These are phyloP conservation scores for Eledone cirrhosa DNA, from an alignment of 2,888 invertebrate species.

Conservation along the genomic window DNA sequence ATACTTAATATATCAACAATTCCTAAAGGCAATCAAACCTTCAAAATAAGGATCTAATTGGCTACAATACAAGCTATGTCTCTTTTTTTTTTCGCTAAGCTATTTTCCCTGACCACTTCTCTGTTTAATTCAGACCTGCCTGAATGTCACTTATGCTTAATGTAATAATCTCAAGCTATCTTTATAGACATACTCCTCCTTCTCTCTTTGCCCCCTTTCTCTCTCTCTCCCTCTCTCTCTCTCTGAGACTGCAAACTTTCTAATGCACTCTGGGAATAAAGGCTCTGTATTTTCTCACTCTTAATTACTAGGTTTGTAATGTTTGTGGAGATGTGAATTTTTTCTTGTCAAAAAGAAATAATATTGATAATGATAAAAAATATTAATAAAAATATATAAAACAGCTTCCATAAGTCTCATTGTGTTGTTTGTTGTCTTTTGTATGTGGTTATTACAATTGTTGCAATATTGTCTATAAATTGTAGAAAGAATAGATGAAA, in stretches of 20 bases:
- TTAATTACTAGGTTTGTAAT: conserved; percentile 26
- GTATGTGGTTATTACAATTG: too few relatives aligned
- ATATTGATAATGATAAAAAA: not conserved
- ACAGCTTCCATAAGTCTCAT: conserved; percentile 1
- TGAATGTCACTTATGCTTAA: conserved; percentile 1
- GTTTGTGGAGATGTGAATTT: conserved; percentile 30
- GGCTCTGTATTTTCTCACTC: conserved; percentile 20
- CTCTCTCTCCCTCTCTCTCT: not conserved
- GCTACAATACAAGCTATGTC: not conserved
- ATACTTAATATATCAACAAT: too few relatives aligned
- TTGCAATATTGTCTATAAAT: too few relatives aligned
- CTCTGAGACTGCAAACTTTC: conserved; percentile 23
- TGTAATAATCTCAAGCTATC: not conserved
- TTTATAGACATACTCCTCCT: too few relatives aligned
- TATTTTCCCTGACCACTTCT: not conserved
- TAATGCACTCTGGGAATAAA: conserved; percentile 29
- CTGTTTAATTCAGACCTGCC: not conserved
- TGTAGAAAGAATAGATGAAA: too few relatives aligned
- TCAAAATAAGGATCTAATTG: too few relatives aligned
- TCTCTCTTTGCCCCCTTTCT: too few relatives aligned
- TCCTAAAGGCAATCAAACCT: too few relatives aligned
- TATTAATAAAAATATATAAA: conserved; percentile 18
- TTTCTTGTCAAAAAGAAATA: conserved; percentile 18
- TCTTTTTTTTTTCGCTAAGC: not conserved
- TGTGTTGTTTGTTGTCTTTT: too few relatives aligned